These are phyloP conservation scores for Caerostris darwini DNA, from an alignment of 1,140 invertebrate genomes.

Conservation along the genomic window DNA sequence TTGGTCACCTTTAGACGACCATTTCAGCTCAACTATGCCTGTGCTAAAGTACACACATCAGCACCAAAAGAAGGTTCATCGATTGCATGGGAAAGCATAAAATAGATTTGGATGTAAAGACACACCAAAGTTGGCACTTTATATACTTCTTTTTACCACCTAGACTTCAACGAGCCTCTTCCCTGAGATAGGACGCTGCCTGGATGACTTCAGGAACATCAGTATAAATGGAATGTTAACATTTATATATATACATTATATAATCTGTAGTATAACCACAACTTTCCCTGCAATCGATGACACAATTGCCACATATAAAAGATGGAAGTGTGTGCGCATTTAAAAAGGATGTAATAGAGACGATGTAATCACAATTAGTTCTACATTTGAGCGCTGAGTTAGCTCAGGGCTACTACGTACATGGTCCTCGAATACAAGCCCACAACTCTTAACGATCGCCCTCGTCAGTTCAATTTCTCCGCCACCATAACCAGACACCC, in stretches of 20 bases:
- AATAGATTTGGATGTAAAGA: slow-evolving; percentile 69
- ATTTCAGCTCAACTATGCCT: slow-evolving; percentile 40
- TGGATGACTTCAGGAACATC: slow-evolving; percentile 73
- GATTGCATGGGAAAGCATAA: slow-evolving; percentile 61
- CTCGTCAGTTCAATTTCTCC: not conserved
- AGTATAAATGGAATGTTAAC: slow-evolving; percentile 74
- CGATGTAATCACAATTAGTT: slow-evolving; percentile 74
- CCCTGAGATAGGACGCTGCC: slow-evolving; percentile 70
- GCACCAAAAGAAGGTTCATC: slow-evolving; percentile 70
- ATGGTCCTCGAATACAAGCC: slow-evolving; percentile 72
- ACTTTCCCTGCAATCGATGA: slow-evolving; percentile 57
- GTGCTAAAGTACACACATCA: slow-evolving; percentile 73
- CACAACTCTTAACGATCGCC: slow-evolving; percentile 25
- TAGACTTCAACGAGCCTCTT: slow-evolving; percentile 30
- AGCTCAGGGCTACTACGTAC: slow-evolving; percentile 55
- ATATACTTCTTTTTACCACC: slow-evolving; percentile 19
- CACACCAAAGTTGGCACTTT: slow-evolving; percentile 76
- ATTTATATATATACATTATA: slow-evolving; percentile 74
- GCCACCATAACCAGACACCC: not conserved
- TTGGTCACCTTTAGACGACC: slow-evolving; percentile 61
- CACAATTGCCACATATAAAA: slow-evolving; percentile 71
- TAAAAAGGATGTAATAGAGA: slow-evolving; percentile 72
- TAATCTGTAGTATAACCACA: slow-evolving; percentile 31
- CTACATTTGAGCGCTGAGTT: slow-evolving; percentile 72
- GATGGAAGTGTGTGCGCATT: slow-evolving; percentile 76